phyloP scores from a whole-genome alignment of 2,113 vertebrate genomes.

The Willisornis vidua region DNA sequence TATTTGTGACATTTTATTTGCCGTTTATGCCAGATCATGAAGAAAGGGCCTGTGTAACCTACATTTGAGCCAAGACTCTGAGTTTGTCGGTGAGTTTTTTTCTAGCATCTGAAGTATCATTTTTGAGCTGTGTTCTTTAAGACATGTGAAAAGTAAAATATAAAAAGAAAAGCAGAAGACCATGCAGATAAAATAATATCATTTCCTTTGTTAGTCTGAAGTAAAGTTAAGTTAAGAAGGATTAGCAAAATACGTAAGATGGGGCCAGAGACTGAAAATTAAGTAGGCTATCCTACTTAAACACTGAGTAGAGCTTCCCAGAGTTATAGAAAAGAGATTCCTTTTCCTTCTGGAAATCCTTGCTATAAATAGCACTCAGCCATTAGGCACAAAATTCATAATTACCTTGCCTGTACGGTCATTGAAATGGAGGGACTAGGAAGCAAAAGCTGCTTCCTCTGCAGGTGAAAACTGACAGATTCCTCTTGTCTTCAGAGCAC shows the following conservation, averaged over 20 bases:
- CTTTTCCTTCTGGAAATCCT: background rate
- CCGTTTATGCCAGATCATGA: background rate
- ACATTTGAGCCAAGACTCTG: background rate
- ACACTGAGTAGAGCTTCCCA: background rate
- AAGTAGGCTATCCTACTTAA: background rate
- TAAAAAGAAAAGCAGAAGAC: background rate
- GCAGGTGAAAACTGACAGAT: background rate
- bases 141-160: background rate
- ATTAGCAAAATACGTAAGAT: background rate
- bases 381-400: background rate
- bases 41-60: background rate
- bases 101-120: background rate
- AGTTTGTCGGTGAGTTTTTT: background rate
- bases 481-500: background rate
- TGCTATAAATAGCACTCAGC: background rate
- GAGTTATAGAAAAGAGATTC: background rate
- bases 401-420: background rate
- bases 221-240: constrained; percentile 20
- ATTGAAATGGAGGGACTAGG: background rate
- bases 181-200: background rate
- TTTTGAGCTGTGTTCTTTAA: background rate
- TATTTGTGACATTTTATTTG: background rate
- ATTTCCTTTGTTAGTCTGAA: background rate
- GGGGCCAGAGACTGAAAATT: background rate
- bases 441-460: background rate